These are phyloP conservation scores for Aphidoletes aphidimyza DNA, from an alignment of 2,888 invertebrate species.

Conservation along the genomic window DNA sequence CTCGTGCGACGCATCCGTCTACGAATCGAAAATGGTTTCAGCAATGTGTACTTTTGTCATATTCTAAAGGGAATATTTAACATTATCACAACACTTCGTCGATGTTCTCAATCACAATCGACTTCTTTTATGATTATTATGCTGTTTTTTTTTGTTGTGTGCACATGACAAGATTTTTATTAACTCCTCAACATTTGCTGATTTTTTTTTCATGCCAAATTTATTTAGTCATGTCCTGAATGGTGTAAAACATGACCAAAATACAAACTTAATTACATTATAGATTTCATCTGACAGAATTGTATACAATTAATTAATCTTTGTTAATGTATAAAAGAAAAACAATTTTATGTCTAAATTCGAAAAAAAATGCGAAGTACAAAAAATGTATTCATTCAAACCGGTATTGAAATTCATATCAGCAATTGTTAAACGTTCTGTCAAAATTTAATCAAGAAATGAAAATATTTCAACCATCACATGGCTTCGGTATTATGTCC, in stretches of 20 bases:
- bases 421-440: too few species aligned
- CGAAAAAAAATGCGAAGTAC: neutral
- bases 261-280: neutral
- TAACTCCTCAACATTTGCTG: neutral
- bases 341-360: slow-evolving; percentile 22
- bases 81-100: slow-evolving; percentile 17
- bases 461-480: too few species aligned
- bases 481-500: too few species aligned
- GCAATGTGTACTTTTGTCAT: too few species aligned
- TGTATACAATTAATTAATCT: neutral
- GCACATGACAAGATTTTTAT: neutral
- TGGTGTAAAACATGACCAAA: slow-evolving; percentile 15
- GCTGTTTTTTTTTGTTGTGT: slow-evolving; percentile 1
- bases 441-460: too few species aligned
- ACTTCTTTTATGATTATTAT: slow-evolving; percentile 26
- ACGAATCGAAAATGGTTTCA: too few species aligned
- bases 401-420: neutral
- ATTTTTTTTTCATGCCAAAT: neutral
- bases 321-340: neutral
- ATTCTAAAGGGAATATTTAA: neutral
- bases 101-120: neutral
- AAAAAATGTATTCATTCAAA: neutral
- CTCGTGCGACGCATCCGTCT: neutral
- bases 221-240: neutral
- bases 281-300: neutral